A percentile compares a stretch with the other conserved stretches of the same genome.
Conservation (phyloP, 1,140 invertebrate species). For the Zophobas atratus region DNA sequence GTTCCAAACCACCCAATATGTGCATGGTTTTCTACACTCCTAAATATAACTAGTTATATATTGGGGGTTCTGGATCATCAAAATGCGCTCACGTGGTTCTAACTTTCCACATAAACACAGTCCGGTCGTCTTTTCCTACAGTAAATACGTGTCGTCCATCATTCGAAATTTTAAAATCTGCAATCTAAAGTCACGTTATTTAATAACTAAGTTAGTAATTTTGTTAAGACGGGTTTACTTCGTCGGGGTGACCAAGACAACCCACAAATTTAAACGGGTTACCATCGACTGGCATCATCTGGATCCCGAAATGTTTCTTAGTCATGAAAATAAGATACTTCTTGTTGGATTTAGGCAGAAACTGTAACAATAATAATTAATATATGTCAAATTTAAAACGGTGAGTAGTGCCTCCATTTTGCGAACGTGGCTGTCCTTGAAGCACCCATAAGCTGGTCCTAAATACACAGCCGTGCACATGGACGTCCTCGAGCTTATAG, state of each 20-base stretch:
- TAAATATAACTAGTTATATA: conserved; percentile 54
- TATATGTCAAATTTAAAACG: too few species aligned
- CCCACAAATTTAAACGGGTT: conserved; percentile 81
- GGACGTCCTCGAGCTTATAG: conserved; percentile 75
- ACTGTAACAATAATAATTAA: conserved; percentile 51
- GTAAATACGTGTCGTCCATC: conserved; percentile 74
- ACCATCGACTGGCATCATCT: conserved; percentile 79
- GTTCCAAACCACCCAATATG: conserved; percentile 70
- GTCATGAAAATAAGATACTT: conserved; percentile 77
- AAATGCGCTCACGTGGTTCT: conserved; percentile 69
- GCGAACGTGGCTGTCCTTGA: conserved; percentile 69
- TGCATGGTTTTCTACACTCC: conserved; percentile 71
- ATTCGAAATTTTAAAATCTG: conserved; percentile 63
- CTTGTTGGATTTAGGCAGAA: conserved; percentile 61
- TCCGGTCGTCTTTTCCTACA: conserved; percentile 71
- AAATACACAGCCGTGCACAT: conserved; percentile 76
- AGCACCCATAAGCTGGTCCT: conserved; percentile 75
- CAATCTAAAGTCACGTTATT: conserved; percentile 63
- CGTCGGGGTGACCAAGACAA: conserved; percentile 76
- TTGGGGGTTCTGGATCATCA: too few species aligned
- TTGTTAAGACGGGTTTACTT: conserved; percentile 64
- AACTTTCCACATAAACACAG: conserved; percentile 75
- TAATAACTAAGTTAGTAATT: conserved; percentile 13
- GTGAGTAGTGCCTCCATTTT: conserved; percentile 69
- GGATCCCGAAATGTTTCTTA: conserved; percentile 77